These are phyloP conservation scores for Phrynosoma platyrhinos DNA, from an alignment of 2,113 vertebrate species.

Conservation along the genomic window DNA sequence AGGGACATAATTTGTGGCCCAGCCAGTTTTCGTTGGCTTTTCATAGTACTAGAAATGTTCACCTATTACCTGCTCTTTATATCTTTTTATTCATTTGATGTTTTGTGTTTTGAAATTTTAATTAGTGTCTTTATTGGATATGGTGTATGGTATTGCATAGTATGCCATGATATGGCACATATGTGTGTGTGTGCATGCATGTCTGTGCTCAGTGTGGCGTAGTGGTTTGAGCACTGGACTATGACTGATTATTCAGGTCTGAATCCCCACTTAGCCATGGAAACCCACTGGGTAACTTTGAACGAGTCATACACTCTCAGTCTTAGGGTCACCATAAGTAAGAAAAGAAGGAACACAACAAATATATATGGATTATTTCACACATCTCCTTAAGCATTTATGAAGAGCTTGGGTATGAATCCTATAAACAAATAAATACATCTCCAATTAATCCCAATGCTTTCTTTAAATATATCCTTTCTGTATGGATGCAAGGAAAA, in stretches of 20 bases:
- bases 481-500: background rate
- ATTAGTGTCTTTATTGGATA: background rate
- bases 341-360: too few relatives aligned
- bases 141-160: too few relatives aligned
- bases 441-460: background rate
- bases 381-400: background rate
- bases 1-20: constrained; percentile 22
- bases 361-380: background rate
- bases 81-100: background rate
- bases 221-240: too few relatives aligned
- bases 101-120: background rate
- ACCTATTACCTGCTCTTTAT: background rate
- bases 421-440: background rate
- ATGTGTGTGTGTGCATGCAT: too few relatives aligned
- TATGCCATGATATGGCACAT: background rate
- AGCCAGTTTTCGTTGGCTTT: background rate
- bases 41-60: too few relatives aligned
- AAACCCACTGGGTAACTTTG: too few relatives aligned
- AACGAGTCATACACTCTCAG: too few relatives aligned
- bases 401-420: background rate
- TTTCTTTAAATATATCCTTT: background rate
- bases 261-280: too few relatives aligned
- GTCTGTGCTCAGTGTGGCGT: background rate
- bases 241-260: too few relatives aligned
- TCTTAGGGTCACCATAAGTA: too few relatives aligned